phyloP scores from a whole-genome alignment of 2,888 invertebrate species.

The Myathropa florea region DNA sequence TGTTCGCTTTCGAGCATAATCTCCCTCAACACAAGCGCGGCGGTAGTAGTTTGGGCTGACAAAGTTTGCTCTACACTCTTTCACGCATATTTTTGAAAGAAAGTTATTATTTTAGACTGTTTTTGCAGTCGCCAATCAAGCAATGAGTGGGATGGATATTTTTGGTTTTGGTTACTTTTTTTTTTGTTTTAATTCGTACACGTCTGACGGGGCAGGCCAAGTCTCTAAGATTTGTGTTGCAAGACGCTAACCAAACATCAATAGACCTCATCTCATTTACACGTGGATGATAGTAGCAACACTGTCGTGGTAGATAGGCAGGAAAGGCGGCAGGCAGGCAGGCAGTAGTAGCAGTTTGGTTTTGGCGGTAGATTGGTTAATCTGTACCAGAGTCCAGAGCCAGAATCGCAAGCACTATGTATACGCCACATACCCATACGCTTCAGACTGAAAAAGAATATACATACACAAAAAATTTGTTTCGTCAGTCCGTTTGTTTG shows the following conservation, averaged over 20 bases:
- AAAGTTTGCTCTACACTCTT: conserved; percentile 18
- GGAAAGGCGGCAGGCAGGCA: conserved; percentile 7
- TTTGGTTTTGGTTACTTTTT: no score
- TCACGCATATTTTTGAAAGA: background rate
- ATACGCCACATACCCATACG: conserved; percentile 1
- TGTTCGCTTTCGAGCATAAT: conserved; percentile 43
- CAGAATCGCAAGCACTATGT: conserved; percentile 50
- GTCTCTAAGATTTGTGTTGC: conserved; percentile 19
- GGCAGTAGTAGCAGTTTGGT: conserved; percentile 29
- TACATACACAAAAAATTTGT: conserved; percentile 64
- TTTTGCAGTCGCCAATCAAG: background rate
- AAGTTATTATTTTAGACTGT: background rate
- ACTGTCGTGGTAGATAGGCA: background rate
- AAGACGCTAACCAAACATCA: conserved; percentile 41
- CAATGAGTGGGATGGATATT: background rate
- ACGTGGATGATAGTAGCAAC: conserved; percentile 33
- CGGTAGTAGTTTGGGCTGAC: conserved; percentile 34
- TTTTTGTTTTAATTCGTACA: conserved; percentile 12
- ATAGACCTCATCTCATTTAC: conserved; percentile 37
- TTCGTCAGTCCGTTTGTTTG: background rate
- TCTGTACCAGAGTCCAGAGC: conserved; percentile 65
- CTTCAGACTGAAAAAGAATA: conserved; percentile 70
- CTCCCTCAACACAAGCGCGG: conserved; percentile 41
- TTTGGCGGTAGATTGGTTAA: conserved; percentile 36
- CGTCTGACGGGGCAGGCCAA: conserved; percentile 25